Evolutionary conservation across 1,140 invertebrate genomes (phyloP).

Genomic region (Dinoponera quadriceps): DNA sequence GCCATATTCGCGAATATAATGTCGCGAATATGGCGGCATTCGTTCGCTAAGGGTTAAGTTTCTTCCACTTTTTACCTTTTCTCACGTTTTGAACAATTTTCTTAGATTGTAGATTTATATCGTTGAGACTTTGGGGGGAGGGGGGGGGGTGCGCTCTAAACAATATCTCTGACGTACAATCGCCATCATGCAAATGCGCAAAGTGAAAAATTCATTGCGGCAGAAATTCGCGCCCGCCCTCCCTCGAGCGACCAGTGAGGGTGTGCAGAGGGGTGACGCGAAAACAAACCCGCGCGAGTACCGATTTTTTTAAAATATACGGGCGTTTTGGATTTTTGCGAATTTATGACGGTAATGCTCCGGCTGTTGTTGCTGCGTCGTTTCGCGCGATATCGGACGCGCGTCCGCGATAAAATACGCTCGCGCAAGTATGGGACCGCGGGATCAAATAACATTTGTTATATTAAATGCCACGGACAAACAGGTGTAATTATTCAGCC

Average conservation of each 20-base stretch:
- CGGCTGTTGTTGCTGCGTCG: background rate
- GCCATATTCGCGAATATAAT: too few species aligned
- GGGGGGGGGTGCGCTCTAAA: too few species aligned
- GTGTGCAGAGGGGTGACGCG: too few species aligned
- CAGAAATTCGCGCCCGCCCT: too few species aligned
- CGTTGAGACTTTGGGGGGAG: too few species aligned
- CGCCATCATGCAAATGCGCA: background rate
- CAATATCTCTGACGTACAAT: background rate
- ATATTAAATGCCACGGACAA: conserved; percentile 72
- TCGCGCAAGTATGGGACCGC: conserved; percentile 52
- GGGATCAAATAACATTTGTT: conserved; percentile 70
- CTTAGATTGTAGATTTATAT: too few species aligned
- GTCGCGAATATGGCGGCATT: too few species aligned
- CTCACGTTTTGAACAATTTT: too few species aligned
- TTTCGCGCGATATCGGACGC: conserved; percentile 9
- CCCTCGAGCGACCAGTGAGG: too few species aligned
- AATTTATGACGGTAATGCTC: background rate
- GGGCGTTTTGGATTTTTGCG: background rate
- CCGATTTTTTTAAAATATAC: background rate
- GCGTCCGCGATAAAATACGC: conserved; percentile 65
- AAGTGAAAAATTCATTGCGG: too few species aligned
- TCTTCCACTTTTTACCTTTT: too few species aligned
- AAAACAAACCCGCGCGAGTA: background rate
- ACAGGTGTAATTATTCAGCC: conserved; percentile 72
- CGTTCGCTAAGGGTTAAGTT: too few species aligned